Conservation (phyloP, 1,140 invertebrate genomes). For the Camponotus vicinus region DNA sequence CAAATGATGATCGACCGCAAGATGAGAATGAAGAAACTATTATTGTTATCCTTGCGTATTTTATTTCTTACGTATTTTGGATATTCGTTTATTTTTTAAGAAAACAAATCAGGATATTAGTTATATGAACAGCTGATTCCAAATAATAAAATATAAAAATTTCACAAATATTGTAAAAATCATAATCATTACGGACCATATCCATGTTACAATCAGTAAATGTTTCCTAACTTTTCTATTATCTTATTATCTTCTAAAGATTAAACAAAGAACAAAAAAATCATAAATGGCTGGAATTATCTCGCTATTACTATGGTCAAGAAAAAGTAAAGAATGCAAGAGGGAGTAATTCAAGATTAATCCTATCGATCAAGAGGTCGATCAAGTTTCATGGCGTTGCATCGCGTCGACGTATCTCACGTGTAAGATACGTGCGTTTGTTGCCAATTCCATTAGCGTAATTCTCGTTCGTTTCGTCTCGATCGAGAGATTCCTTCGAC, state of each 20-base stretch:
- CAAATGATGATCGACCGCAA: conserved; percentile 30
- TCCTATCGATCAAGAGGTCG: conserved; percentile 42
- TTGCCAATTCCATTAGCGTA: conserved; percentile 55
- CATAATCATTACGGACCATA: neutral
- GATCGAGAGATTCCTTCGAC: conserved; percentile 44
- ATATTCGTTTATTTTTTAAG: neutral
- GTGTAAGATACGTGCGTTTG: conserved; percentile 30
- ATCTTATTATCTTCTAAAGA: neutral
- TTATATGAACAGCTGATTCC: conserved; percentile 2
- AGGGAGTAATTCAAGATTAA: conserved; percentile 47
- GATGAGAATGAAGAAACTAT: conserved; percentile 37
- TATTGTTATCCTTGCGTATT: conserved; percentile 9
- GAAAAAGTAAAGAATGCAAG: conserved; percentile 11
- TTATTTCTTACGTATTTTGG: neutral
- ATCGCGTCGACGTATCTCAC: conserved; percentile 16
- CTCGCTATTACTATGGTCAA: conserved; percentile 37
- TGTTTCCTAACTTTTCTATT: neutral
- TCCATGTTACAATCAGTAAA: neutral
- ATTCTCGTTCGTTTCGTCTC: conserved; percentile 58
- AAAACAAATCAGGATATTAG: conserved; percentile 1
- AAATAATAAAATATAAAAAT: neutral
- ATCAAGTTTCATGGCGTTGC: conserved; percentile 32
- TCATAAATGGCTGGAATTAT: conserved; percentile 37
- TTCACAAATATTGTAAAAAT: conserved; percentile 15
- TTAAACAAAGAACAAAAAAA: neutral